Conservation (phyloP, 2,113 vertebrate genomes). For the Myotis lucifugus region DNA sequence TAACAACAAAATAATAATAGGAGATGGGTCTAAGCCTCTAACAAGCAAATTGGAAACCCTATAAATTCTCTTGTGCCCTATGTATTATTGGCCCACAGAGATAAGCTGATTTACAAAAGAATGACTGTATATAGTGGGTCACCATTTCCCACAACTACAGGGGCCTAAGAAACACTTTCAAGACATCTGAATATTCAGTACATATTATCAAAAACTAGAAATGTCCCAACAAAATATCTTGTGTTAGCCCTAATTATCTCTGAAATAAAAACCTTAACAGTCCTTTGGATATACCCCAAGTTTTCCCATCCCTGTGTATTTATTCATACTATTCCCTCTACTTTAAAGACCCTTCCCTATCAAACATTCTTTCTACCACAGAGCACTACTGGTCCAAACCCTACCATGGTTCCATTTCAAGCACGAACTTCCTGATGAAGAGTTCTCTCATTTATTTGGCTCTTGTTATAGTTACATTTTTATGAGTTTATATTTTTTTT, state of each 20-base stretch:
- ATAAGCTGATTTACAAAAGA: slow-evolving; percentile 29
- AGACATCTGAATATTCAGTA: slow-evolving; percentile 1
- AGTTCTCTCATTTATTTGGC: neutral
- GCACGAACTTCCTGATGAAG: slow-evolving; percentile 1
- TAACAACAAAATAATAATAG: too few species aligned
- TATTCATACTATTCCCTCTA: neutral
- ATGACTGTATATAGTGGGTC: neutral
- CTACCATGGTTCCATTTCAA: neutral
- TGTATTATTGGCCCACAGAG: neutral
- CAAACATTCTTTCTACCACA: neutral
- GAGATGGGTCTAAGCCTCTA: neutral
- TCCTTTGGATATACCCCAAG: neutral
- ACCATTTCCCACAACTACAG: neutral
- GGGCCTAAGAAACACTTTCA: neutral
- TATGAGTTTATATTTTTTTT: slow-evolving; percentile 17
- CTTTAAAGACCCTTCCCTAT: neutral
- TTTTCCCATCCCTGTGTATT: neutral
- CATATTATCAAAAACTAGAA: neutral
- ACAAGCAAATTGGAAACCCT: neutral
- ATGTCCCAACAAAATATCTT: neutral
- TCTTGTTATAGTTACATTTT: neutral
- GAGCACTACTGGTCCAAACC: neutral
- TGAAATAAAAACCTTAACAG: neutral
- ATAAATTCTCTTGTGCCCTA: neutral
- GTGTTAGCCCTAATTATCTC: neutral